Percentiles rank a stretch among this genome's conserved stretches.
Evolutionary conservation across 2,797 vertebrate genomes (phyloP).

Genomic region (Argyrosomus regius): DNA sequence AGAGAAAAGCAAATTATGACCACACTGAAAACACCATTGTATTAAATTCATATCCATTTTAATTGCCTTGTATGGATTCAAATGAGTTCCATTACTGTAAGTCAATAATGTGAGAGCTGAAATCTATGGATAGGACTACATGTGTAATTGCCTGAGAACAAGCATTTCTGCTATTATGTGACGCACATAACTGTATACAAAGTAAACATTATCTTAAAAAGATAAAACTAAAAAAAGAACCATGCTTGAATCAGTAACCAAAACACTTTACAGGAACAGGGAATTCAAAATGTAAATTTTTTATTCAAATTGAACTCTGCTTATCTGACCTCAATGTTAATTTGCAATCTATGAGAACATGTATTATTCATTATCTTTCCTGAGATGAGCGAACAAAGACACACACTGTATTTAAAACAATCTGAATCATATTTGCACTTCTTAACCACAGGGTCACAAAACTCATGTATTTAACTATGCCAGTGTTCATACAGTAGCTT

Average conservation of each 20-base stretch:
- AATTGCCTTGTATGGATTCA: slow-evolving; percentile 58
- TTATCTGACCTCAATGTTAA: slow-evolving; percentile 77
- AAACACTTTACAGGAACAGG: slow-evolving; percentile 33
- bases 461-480: slow-evolving; percentile 28
- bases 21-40: slow-evolving; percentile 40
- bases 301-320: slow-evolving; percentile 72
- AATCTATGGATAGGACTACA: slow-evolving; percentile 48
- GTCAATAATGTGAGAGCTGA: slow-evolving; percentile 51
- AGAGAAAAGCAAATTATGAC: slow-evolving; percentile 43
- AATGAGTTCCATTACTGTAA: slow-evolving; percentile 60
- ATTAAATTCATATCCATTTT: slow-evolving; percentile 59
- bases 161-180: slow-evolving; percentile 26
- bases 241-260: slow-evolving; percentile 22
- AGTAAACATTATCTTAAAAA: slow-evolving; percentile 41
- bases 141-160: slow-evolving; percentile 49
- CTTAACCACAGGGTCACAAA: slow-evolving; percentile 58
- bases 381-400: slow-evolving; percentile 63
- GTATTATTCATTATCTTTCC: slow-evolving; percentile 77
- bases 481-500: slow-evolving; percentile 11
- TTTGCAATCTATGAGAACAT: slow-evolving; percentile 75
- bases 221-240: slow-evolving; percentile 20
- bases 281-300: slow-evolving; percentile 69
- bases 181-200: slow-evolving; percentile 28
- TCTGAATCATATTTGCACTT: slow-evolving; percentile 68
- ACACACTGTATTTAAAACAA: slow-evolving; percentile 63